These are phyloP conservation scores for Menidia beryllina DNA, from an alignment of 2,113 vertebrate genomes.

Conservation along the genomic window DNA sequence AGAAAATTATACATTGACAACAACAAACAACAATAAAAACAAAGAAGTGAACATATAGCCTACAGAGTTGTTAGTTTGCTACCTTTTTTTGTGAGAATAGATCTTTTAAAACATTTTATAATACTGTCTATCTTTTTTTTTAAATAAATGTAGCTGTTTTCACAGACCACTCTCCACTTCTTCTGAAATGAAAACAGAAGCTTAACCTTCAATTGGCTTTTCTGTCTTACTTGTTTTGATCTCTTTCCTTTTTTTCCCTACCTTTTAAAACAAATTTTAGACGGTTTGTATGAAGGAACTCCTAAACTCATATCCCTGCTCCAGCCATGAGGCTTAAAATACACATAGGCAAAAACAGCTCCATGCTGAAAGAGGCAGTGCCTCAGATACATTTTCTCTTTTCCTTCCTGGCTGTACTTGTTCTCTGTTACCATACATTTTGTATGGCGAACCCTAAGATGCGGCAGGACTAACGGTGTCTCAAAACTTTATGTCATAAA, in stretches of 20 bases:
- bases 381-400: slow-evolving; percentile 2
- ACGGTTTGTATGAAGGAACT: slow-evolving; percentile 23
- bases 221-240: neutral
- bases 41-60: slow-evolving; percentile 32
- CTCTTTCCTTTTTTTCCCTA: no score
- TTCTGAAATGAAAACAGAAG: neutral
- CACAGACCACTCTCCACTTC: no score
- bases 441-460: neutral
- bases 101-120: no score
- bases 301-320: slow-evolving; percentile 21
- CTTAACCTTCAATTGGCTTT: neutral
- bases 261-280: no score
- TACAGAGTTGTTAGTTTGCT: slow-evolving; percentile 51
- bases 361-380: slow-evolving; percentile 14
- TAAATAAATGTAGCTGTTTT: no score
- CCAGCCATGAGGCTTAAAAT: slow-evolving; percentile 37
- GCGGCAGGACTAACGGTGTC: slow-evolving; percentile 5
- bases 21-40: no score
- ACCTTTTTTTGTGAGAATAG: no score
- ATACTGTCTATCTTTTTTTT: no score
- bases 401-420: neutral
- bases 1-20: slow-evolving; percentile 40
- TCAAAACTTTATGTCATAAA: slow-evolving; percentile 52
- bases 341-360: neutral
- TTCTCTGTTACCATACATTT: neutral